Percentiles rank a stretch among this genome's conserved stretches.
These are phyloP conservation scores for Thalassoma bifasciatum DNA, from an alignment of 2,113 vertebrate genomes.

Conservation along the genomic window DNA sequence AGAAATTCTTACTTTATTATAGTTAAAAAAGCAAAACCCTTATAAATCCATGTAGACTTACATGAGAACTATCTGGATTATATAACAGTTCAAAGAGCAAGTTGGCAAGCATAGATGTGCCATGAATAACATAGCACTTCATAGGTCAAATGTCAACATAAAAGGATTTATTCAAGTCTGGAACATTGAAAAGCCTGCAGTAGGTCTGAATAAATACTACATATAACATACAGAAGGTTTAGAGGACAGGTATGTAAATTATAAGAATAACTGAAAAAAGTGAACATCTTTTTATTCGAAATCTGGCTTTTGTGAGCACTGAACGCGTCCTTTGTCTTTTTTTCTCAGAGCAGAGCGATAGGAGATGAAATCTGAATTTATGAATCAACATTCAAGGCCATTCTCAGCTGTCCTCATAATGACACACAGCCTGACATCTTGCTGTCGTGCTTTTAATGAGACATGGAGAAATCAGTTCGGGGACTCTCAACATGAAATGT, in stretches of 20 bases:
- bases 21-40: not conserved
- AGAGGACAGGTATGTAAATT: not conserved
- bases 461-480: constrained; percentile 8
- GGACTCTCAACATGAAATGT: constrained; percentile 23
- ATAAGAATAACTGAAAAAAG: not conserved
- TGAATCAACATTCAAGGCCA: constrained; percentile 32
- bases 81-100: not conserved
- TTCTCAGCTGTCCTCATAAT: constrained; percentile 12
- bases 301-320: not conserved
- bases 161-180: not conserved
- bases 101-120: not conserved
- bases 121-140: not conserved
- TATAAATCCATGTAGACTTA: not conserved
- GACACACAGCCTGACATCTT: not conserved
- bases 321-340: not conserved
- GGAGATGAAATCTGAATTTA: not conserved
- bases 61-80: not conserved
- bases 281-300: not conserved
- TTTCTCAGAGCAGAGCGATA: not conserved
- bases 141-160: not conserved
- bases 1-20: not conserved
- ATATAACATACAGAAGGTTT: not conserved
- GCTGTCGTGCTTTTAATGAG: constrained; percentile 31
- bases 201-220: not conserved
- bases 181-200: not conserved